Evolutionary conservation across 2,797 vertebrate genomes (phyloP).

Genomic region (Lerista edwardsae): DNA sequence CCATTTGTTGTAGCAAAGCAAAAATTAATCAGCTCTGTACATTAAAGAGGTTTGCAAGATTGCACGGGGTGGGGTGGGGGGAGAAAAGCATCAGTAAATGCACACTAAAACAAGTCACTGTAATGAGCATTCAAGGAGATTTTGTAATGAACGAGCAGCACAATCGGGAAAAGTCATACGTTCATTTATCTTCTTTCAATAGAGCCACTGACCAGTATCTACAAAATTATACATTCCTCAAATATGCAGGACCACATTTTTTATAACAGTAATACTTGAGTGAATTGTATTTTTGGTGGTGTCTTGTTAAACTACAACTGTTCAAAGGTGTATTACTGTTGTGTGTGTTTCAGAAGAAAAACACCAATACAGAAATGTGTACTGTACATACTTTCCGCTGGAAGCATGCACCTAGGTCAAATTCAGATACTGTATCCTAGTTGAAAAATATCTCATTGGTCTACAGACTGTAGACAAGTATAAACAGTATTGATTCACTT

Average conservation of each 20-base stretch:
- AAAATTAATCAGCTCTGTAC: background rate
- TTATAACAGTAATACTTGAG: background rate
- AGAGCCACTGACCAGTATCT: background rate
- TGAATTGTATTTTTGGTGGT: background rate
- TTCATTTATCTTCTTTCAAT: background rate
- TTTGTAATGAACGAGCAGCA: background rate
- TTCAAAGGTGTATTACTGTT: background rate
- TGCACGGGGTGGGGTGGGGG: background rate
- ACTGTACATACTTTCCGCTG: no score
- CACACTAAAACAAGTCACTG: background rate
- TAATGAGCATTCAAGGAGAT: background rate
- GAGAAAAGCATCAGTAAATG: background rate
- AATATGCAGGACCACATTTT: background rate
- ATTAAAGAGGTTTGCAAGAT: background rate
- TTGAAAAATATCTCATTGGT: background rate
- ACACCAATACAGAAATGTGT: background rate
- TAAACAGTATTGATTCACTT: no score
- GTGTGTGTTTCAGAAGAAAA: background rate
- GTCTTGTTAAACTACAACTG: background rate
- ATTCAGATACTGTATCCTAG: background rate
- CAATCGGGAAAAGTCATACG: background rate
- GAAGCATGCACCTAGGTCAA: background rate
- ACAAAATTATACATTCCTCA: background rate
- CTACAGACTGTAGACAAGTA: background rate
- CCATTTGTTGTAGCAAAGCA: constrained; percentile 6